Evolutionary conservation across 2,888 invertebrate species (phyloP).

Genomic region (Pimpla rufipes): DNA sequence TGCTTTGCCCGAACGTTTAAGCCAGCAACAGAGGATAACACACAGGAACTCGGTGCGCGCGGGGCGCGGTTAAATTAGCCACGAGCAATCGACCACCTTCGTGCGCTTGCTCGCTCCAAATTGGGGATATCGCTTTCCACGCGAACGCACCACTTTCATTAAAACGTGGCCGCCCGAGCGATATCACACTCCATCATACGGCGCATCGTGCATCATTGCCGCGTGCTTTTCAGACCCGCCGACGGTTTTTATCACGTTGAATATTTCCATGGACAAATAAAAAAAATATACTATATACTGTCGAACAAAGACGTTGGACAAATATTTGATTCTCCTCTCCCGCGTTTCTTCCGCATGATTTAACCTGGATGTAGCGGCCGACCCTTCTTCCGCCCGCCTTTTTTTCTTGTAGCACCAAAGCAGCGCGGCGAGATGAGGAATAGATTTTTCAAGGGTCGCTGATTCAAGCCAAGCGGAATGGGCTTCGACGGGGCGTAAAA

Average conservation of each 20-base stretch:
- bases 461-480: constrained; percentile 55
- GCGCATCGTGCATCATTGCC: background rate
- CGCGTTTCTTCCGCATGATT: constrained; percentile 8
- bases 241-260: background rate
- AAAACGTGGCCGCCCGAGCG: constrained; percentile 50
- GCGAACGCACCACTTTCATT: constrained; percentile 67
- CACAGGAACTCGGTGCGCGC: constrained; percentile 54
- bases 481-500: constrained; percentile 73
- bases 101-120: constrained; percentile 50
- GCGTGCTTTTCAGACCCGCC: background rate
- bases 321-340: background rate
- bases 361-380: background rate
- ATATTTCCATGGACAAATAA: background rate
- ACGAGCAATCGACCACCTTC: constrained; percentile 61
- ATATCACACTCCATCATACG: background rate
- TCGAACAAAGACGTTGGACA: background rate
- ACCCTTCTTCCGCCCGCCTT: background rate
- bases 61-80: constrained; percentile 55
- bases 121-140: constrained; percentile 68
- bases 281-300: background rate
- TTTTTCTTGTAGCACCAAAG: background rate
- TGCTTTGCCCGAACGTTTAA: constrained; percentile 56
- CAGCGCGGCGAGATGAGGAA: constrained; percentile 20
- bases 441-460: constrained; percentile 56
- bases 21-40: constrained; percentile 50